Evolutionary conservation across 2,113 vertebrate genomes (phyloP), one percentile per base, ranked within the genome.

Genomic region (Corythornis vintsioides): DNA sequence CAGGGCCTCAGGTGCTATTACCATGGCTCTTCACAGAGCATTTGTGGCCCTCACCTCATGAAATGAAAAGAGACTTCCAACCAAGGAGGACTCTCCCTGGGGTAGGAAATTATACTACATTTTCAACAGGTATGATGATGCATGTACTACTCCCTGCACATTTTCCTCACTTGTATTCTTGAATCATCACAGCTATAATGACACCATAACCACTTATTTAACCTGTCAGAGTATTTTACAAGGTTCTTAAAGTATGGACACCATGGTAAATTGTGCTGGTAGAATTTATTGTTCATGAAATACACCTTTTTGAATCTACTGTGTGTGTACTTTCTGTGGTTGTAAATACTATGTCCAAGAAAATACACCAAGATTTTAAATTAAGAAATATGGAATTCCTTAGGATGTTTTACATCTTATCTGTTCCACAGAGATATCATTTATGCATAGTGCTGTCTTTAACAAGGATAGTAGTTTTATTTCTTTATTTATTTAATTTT

Each of bases 251-350:
- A 61, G 53, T 91, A 14, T 72, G n/a, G 35, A 19, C 53, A 73
- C 0, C 0, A 2, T 55, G 70, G 26, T 69, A 87, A 84, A 40
- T 31, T 75, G 18, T 69, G 45, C 31, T 61, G 74, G 38, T 69
- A 78, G 35, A 61, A 24, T 91, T 92, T 91, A 69, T 65, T 75
- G 91, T 78, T 94, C 38, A 25, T 47, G 28, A 90, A 89, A 80
- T 66, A 59, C 26, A 64, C 21, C 33, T 81, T 91, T 78, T 72
- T 53, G 52, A 0, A 83, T 74, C 48, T 52, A 83, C 56, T 52
- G 20, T 64, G 45, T 2, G 1, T 72, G 11, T 65, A 33, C 65
- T 86, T 89, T 61, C 52, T 61, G 24, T 57, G 22, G 47, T 65
- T 81, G 43, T 56, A 47, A n/a, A 31, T 56, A 72, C 14, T 56